Base-by-base conservation (phyloP, 2,888 invertebrate genomes). In the Arrhopalites spinosus region DNA sequence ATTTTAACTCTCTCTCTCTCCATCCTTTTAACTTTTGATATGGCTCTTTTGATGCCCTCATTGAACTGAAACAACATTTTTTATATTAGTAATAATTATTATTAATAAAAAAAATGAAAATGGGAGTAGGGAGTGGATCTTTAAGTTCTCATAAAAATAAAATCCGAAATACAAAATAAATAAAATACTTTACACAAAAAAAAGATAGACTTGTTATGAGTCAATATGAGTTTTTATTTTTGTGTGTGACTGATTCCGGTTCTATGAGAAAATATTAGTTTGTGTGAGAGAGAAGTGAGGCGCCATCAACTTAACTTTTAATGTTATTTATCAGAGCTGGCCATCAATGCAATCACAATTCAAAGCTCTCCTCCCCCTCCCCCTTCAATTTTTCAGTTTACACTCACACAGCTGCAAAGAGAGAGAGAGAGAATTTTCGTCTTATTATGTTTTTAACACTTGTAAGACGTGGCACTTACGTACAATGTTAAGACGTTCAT, bases 241-340 rank as follows among this genome's bases (percentile, higher is more conserved):
- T 17, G 53, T 20, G 53, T 53, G 20, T 45, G 53, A 20, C 17
- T 36, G 36, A 36, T 36, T 36, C 36, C 36, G 36, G 36, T 36
- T 36, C 36, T 36, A 36, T 36, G 36, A 36, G 36, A 15, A 45
- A n/a, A 2, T 53, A 13, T 20, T 53, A 2, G 17, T 53, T 13
- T n/a, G 5, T n/a, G 3, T 53, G n/a, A 53, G 53, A 53, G 5
- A 20, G n/a, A 36, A 36, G 20, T 23, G 59, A 59, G 20, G 59
- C 59, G 23, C 11, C 59, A 59, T 59, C 59, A 59, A 25, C 59
- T 59, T 20, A 13, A 59, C n/a, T 11, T 53, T 20, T 23, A 11
- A 8, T 25, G 59, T 59, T 59, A 59, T 29, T n/a, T 63, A 63
- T 63, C 63, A 63, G 63, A 29, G 30, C 63, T n/a, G 63, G 63